A percentile compares a stretch with the other conserved stretches of the same genome.
Conservation (phyloP, 1,140 invertebrate species). For the Proctacanthus coquilletti region DNA sequence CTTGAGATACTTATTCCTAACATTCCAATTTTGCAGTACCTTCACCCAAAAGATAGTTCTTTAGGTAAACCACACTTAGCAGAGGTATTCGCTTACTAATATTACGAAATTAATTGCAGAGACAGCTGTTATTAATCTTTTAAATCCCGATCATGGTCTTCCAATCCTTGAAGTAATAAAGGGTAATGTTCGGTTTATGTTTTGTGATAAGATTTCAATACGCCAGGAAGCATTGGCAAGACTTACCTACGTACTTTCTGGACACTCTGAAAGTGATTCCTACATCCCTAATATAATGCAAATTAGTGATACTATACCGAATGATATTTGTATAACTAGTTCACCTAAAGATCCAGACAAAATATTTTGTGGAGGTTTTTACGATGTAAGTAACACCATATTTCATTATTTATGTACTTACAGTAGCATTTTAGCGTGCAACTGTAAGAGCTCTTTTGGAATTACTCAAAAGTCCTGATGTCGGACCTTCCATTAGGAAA, state of each 20-base stretch:
- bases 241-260: constrained; percentile 9
- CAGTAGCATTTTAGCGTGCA: background rate
- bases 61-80: no score
- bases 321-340: constrained; percentile 12
- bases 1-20: constrained; percentile 11
- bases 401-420: no score
- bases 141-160: constrained; percentile 12
- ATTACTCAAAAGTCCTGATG: constrained; percentile 13
- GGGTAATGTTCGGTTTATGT: constrained; percentile 17
- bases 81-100: no score
- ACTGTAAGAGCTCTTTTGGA: constrained; percentile 10
- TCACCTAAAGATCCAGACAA: constrained; percentile 8
- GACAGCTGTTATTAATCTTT: constrained; percentile 6
- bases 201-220: constrained; percentile 7
- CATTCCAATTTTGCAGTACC: constrained; percentile 13
- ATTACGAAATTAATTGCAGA: background rate
- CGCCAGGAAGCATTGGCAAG: constrained; percentile 12
- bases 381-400: constrained; percentile 3
- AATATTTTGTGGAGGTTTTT: constrained; percentile 9
- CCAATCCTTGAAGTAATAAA: constrained; percentile 8
- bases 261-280: constrained; percentile 5
- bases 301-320: constrained; percentile 7
- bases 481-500: constrained; percentile 15
- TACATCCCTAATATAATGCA: constrained; percentile 7
- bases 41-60: constrained; percentile 5